Base-by-base conservation (phyloP, 2,888 invertebrate species). In the Hydrotaea cyrtoneurina region DNA sequence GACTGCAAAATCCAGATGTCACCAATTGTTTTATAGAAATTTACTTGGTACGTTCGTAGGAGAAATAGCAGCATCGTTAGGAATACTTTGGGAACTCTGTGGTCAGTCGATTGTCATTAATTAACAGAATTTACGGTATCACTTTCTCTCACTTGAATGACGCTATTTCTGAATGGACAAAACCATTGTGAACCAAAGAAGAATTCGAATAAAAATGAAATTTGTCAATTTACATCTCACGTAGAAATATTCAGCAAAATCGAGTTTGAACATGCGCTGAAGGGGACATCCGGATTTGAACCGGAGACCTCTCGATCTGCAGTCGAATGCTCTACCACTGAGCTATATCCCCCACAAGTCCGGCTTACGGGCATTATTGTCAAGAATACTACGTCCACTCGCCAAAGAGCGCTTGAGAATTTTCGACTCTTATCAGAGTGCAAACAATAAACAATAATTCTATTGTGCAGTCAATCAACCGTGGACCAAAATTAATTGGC, bases 321-420 rank as follows among this genome's bases (percentile, higher is more conserved):
- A 90, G 90, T 90, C 90, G 90, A 90, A 89, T 90, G 89, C 90
- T 90, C 90, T 90, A 90, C 90, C 90, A 89, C 89, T 89, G 88
- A 90, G 89, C 89, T 89, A 90, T 90, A 90, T 89, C 89, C 89
- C 89, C 90, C n/a, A 43, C 10, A 43, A 43, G 15, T 43, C 43
- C 5, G 11, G 43, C 43, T 43, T 43, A 43, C 3, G 3, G 11
- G 2, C 3, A 43, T 13, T 43, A 3, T 7, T 43, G 3, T 10
- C 1, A 43, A 43, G 43, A 7, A 43, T 15, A 43, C n/a, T n/a
- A n/a, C n/a, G n/a, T n/a, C n/a, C n/a, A n/a, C n/a, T n/a, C n/a
- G 43, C 15, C 15, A 2, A 43, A 43, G 10, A 43, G 2, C 11
- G 10, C 13, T 43, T 43, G 10, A 43, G 43, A 43, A 43, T 43